Base-by-base conservation (phyloP, 2,113 vertebrate species). In the Orthonyx spaldingii region DNA sequence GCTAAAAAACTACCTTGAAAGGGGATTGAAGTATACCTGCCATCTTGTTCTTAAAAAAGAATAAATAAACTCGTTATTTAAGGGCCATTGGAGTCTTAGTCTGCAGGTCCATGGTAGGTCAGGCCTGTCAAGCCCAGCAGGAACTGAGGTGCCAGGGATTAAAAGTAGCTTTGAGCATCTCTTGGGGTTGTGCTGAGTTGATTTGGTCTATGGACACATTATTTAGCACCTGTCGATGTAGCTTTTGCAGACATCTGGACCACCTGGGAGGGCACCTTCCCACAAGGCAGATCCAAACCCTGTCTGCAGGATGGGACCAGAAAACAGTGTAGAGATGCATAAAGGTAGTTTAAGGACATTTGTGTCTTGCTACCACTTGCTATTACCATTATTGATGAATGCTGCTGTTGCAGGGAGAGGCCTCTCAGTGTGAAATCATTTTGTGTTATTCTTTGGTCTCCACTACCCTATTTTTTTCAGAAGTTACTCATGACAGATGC, bases 401-500 rank as follows among this genome's bases (percentile, higher is more conserved):
- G 49, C 26, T 96, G 66, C 32, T 90, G 33, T 63, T 91, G 76
- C 8, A 91, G 44, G 74, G 61, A 94, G 87, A 93, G 66, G 63
- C 28, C 26, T 70, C 74, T 72, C 32, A 65, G 68, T 27, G 84
- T 65, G 77, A 93, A 94, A 95, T 46, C 8, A 50, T 82, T 93
- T 93, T 95, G 42, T 84, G 63, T 79, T 77, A 37, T 53, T 63
- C 84, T 90, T 96, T 79, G 60, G 83, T 72, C 74, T 71, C 65
- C 35, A 16, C 64, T 84, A 49, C 69, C 77, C 19, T 50, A 76
- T 39, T 94, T 94, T 97, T 82, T 84, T 16, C 79, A 87, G 86
- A 85, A 82, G 77, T 94, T 94, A 37, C 65, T 93, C 55, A 15
- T 82, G 86, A 87, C 93, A 96, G 92, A 91, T 90, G 64, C 59